Conservation (phyloP, 2,797 vertebrate species). For the Decapterus maruadsi region DNA sequence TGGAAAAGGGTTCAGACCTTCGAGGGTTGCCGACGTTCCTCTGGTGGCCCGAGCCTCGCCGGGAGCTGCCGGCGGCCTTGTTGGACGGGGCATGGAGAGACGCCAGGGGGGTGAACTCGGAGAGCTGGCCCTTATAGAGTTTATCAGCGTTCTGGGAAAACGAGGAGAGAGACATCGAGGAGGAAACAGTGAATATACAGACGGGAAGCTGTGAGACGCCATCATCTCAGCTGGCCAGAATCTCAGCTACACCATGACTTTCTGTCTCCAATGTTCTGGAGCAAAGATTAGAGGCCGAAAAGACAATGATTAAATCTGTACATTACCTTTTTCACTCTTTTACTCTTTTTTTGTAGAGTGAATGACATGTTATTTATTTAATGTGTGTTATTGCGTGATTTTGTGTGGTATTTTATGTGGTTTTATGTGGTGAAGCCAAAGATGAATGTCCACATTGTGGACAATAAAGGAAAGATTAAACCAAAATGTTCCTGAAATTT, state of each 20-base stretch:
- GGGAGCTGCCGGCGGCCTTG: conserved; percentile 28
- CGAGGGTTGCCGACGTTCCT: conserved; percentile 79
- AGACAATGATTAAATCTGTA: no score
- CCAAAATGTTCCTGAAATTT: no score
- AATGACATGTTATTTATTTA: no score
- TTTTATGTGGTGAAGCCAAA: no score
- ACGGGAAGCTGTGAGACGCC: not conserved
- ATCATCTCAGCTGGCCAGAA: conserved; percentile 49
- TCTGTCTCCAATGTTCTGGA: not conserved
- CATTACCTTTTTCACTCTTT: no score
- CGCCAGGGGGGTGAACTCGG: conserved; percentile 91
- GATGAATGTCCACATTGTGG: no score
- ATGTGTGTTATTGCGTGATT: no score
- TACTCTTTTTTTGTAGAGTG: no score
- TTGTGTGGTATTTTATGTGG: no score
- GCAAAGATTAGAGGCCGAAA: not conserved
- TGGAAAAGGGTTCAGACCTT: conserved; percentile 87
- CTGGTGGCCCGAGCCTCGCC: conserved; percentile 55
- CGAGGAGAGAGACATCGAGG: not conserved
- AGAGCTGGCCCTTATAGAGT: conserved; percentile 86
- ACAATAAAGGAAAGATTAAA: no score
- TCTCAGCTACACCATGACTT: not conserved
- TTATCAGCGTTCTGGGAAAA: conserved; percentile 84
- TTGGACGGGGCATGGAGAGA: conserved; percentile 83
- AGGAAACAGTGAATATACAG: not conserved